Percentiles rank a stretch among this genome's conserved stretches.
Evolutionary conservation across 2,797 vertebrate genomes (phyloP).

Genomic region (Bovichtus variegatus): DNA sequence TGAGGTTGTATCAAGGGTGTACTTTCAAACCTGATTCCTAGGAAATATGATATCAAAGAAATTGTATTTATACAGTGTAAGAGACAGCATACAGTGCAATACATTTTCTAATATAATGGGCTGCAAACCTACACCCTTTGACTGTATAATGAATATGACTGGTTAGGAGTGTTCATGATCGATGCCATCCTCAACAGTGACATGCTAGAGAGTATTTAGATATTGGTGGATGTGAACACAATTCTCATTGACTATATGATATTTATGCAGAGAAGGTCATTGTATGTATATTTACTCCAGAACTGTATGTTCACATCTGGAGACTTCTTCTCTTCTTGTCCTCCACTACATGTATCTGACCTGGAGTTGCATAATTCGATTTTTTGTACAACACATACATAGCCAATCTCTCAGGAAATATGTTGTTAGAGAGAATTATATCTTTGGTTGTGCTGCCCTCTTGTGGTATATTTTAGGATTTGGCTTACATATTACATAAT

Average conservation of each 20-base stretch:
- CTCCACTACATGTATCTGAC: neutral
- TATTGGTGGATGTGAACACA: neutral
- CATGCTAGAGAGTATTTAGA: neutral
- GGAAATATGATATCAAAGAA: too few relatives aligned
- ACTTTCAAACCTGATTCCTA: too few relatives aligned
- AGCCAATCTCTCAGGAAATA: neutral
- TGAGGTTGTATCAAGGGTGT: too few relatives aligned
- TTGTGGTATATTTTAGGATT: constrained; percentile 30
- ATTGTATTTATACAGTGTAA: too few relatives aligned
- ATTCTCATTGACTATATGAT: neutral
- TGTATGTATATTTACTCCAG: too few relatives aligned
- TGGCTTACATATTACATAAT: neutral
- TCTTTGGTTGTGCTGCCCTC: constrained; percentile 52
- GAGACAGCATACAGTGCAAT: too few relatives aligned
- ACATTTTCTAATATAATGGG: too few relatives aligned
- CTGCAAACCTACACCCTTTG: too few relatives aligned
- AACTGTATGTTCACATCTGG: too few relatives aligned
- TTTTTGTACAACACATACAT: neutral
- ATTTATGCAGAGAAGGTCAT: too few relatives aligned
- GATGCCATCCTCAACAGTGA: neutral
- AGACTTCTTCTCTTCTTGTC: neutral
- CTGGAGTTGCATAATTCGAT: neutral
- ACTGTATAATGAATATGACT: too few relatives aligned
- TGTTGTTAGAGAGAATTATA: neutral
- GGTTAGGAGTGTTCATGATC: constrained; percentile 4